Evolutionary conservation across 2,113 vertebrate genomes (phyloP).

Genomic region (Dicerorhinus sumatrensis): DNA sequence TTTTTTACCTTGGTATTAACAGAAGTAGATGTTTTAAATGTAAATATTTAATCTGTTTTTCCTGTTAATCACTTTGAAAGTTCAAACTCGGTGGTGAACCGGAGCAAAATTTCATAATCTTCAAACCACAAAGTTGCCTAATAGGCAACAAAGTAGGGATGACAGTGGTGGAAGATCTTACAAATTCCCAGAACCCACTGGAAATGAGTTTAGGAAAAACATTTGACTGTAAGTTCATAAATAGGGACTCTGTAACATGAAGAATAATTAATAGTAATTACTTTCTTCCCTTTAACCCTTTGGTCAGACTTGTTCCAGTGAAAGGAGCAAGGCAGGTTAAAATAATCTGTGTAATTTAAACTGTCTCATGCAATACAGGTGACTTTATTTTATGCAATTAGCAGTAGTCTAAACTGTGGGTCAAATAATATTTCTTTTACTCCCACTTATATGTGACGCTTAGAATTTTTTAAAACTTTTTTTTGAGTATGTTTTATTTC

Average conservation of each 20-base stretch:
- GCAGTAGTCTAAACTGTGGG: neutral
- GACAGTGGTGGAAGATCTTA: constrained; percentile 15
- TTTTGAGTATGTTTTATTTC: neutral
- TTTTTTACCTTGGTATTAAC: neutral
- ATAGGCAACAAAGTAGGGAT: neutral
- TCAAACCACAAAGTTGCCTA: constrained; percentile 53
- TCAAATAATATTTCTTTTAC: neutral
- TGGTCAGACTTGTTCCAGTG: neutral
- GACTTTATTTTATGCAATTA: neutral
- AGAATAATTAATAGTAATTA: constrained; percentile 56
- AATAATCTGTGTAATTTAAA: neutral
- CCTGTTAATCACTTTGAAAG: constrained; percentile 34
- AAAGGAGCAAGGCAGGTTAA: constrained; percentile 19
- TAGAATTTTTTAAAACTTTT: neutral
- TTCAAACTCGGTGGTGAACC: constrained; percentile 50
- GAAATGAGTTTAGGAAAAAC: constrained; percentile 44
- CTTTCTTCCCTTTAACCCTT: constrained; percentile 39
- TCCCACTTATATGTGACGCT: neutral
- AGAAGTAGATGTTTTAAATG: neutral
- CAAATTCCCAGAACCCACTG: neutral
- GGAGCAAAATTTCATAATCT: constrained; percentile 57
- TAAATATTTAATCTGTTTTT: constrained; percentile 59
- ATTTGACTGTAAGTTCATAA: constrained; percentile 3
- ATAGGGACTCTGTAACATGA: neutral
- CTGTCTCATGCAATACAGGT: neutral